A percentile compares a stretch with the other conserved stretches of the same genome.
Evolutionary conservation across 2,797 vertebrate species (phyloP).

Genomic region (Monodelphis domestica): DNA sequence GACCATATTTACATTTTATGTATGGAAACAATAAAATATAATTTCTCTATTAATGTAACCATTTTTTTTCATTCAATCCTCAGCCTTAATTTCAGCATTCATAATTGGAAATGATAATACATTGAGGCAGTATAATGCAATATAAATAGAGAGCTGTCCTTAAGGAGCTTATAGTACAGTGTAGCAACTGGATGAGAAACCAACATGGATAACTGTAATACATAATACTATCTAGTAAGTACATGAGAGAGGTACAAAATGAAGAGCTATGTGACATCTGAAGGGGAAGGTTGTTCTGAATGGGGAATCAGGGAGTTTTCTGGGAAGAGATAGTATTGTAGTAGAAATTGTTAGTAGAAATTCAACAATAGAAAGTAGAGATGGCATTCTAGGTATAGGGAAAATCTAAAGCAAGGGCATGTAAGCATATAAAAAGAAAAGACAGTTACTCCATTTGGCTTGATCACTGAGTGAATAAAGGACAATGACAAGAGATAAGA

Average conservation of each 20-base stretch:
- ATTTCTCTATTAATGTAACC: too few relatives aligned
- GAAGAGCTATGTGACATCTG: not conserved
- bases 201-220: not conserved
- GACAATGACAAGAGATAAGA: too few relatives aligned
- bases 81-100: too few relatives aligned
- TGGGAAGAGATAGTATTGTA: not conserved
- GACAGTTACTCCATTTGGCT: not conserved
- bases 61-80: too few relatives aligned
- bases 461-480: not conserved
- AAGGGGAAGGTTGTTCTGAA: not conserved
- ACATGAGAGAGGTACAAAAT: not conserved
- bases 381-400: not conserved
- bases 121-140: too few relatives aligned
- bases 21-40: too few relatives aligned
- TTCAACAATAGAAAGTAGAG: not conserved
- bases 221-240: not conserved
- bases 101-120: too few relatives aligned
- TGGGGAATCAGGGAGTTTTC: not conserved
- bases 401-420: not conserved
- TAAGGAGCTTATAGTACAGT: not conserved
- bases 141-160: too few relatives aligned
- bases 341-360: not conserved
- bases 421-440: not conserved
- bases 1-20: too few relatives aligned
- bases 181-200: not conserved